Evolutionary conservation across 2,888 invertebrate species (phyloP).

Genomic region (Sclerodermus sp.): DNA sequence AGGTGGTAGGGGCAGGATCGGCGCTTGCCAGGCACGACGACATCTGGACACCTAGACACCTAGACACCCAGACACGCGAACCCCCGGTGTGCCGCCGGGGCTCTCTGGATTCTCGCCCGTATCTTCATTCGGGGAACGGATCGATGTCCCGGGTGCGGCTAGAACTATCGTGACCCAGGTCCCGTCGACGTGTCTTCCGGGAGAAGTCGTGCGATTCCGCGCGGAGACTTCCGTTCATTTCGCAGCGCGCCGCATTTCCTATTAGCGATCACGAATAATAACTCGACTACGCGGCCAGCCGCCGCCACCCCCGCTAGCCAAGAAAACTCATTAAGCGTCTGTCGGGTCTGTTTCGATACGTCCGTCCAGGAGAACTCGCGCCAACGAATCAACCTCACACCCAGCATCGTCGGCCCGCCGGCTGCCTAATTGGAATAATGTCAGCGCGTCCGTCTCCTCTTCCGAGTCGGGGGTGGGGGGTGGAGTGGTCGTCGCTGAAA

Average conservation of each 20-base stretch:
- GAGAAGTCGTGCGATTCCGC: slow-evolving; percentile 37
- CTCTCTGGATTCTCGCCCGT: neutral
- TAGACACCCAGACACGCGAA: too few relatives aligned
- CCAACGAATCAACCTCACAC: neutral
- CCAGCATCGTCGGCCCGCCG: neutral
- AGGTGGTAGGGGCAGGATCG: too few relatives aligned
- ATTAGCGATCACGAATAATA: slow-evolving; percentile 46
- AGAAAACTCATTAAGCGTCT: slow-evolving; percentile 56
- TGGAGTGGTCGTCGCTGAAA: too few relatives aligned
- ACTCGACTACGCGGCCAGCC: neutral
- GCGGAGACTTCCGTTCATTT: slow-evolving; percentile 42
- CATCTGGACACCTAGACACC: too few relatives aligned
- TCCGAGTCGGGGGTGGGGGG: too few relatives aligned
- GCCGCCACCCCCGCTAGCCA: slow-evolving; percentile 10
- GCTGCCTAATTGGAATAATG: neutral
- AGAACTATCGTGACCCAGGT: slow-evolving; percentile 30
- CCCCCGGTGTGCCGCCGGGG: too few relatives aligned
- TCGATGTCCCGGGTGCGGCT: neutral
- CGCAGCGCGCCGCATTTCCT: slow-evolving; percentile 29
- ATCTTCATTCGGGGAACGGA: neutral
- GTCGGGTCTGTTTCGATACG: slow-evolving; percentile 54
- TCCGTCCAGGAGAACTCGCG: neutral
- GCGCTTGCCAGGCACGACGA: too few relatives aligned
- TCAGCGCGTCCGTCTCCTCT: neutral
- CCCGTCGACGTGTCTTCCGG: slow-evolving; percentile 33